Evolutionary conservation across 2,113 vertebrate species (phyloP).

Genomic region (Vanacampus margaritifer): DNA sequence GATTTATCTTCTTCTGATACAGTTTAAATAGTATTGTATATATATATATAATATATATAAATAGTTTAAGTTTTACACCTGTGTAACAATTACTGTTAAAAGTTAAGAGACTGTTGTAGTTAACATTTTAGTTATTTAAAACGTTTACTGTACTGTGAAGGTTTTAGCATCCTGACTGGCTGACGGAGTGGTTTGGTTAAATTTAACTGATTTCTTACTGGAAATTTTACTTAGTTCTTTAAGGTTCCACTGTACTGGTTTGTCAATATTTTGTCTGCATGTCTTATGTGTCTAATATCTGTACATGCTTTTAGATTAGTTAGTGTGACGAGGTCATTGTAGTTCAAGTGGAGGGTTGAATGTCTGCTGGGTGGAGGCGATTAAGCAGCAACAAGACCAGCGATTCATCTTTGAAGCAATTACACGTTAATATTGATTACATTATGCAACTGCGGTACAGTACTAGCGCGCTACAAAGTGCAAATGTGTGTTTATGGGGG

Average conservation of each 20-base stretch:
- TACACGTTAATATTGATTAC: slow-evolving; percentile 16
- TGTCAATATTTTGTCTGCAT: background rate
- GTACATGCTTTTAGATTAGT: background rate
- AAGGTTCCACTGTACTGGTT: background rate
- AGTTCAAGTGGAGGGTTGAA: slow-evolving; percentile 20
- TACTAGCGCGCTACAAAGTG: background rate
- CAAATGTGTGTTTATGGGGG: slow-evolving; percentile 21
- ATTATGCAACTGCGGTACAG: background rate
- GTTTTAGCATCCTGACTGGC: background rate
- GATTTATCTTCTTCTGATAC: too few species aligned
- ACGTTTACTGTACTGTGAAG: background rate
- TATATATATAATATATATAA: too few species aligned
- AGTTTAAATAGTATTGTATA: too few species aligned
- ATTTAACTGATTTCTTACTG: background rate
- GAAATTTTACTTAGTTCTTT: background rate
- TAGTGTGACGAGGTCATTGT: background rate
- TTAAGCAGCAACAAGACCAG: slow-evolving; percentile 2
- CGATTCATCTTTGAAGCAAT: slow-evolving; percentile 20
- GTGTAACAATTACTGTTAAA: background rate
- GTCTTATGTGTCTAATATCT: background rate
- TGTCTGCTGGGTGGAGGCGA: slow-evolving; percentile 1
- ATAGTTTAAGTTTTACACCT: too few species aligned
- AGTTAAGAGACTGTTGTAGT: background rate
- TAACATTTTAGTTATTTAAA: background rate
- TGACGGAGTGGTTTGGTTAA: background rate